Percentiles rank a stretch among this genome's conserved stretches.
These are phyloP conservation scores for Abrostola triplasia DNA, from an alignment of 2,888 invertebrate genomes.

Conservation along the genomic window DNA sequence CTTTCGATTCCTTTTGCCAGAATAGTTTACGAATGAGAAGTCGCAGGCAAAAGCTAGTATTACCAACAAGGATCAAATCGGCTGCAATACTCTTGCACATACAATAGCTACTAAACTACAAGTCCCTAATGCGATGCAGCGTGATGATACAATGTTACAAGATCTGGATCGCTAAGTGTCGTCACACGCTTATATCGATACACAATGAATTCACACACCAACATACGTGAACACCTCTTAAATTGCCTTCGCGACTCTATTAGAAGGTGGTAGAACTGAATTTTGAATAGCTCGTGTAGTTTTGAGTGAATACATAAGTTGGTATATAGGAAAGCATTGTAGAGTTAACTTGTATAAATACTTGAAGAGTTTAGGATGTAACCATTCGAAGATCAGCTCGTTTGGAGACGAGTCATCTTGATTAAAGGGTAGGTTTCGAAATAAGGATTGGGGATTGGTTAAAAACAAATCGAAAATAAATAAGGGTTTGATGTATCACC, in stretches of 20 bases:
- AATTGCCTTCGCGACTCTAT: conserved; percentile 22
- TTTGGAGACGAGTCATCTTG: conserved; percentile 54
- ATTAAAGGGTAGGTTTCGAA: conserved; percentile 34
- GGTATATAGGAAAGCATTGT: conserved; percentile 61
- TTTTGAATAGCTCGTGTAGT: conserved; percentile 15
- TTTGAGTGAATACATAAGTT: conserved; percentile 26
- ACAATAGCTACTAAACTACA: conserved; percentile 9
- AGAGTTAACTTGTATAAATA: conserved; percentile 75
- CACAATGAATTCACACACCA: conserved; percentile 43
- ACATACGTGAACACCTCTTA: not conserved
- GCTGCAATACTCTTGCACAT: conserved; percentile 2
- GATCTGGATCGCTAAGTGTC: conserved; percentile 52
- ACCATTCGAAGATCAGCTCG: conserved; percentile 69
- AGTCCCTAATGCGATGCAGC: conserved; percentile 24
- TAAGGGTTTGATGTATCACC: no score
- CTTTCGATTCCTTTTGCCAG: no score
- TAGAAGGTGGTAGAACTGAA: conserved; percentile 11
- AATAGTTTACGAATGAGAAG: no score
- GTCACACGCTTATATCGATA: conserved; percentile 50
- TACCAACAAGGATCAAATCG: not conserved
- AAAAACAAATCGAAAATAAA: no score
- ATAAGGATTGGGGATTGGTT: not conserved
- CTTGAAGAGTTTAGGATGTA: conserved; percentile 58
- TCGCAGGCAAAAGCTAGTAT: no score
- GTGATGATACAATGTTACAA: conserved; percentile 36